Base-by-base conservation (phyloP, 2,888 invertebrate species). In the Mythimna albipuncta region DNA sequence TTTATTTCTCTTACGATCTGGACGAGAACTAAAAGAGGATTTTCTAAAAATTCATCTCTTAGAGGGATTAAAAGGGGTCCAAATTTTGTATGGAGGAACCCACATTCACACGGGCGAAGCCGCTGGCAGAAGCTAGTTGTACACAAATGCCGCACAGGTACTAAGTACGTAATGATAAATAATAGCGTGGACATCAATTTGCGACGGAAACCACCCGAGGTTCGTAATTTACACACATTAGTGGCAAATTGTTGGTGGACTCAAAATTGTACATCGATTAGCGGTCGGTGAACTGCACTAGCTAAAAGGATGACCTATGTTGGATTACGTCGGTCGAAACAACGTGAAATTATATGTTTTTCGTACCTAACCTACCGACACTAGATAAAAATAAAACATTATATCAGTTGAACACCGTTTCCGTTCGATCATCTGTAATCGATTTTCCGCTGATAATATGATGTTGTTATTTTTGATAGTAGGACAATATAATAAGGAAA, bases 261-360 rank as follows among this genome's bases (percentile, higher is more conserved):
- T 67, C 57, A 54, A 70, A 75, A 74, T 69, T 76, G 38, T 62
- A 64, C 52, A 58, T 79, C 59, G 76, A 83, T 81, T 84, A 81
- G 19, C 70, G 84, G 84, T 50, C 70, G 54, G 0, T 69, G 67
- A 71, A 84, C 81, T 66, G 0, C 32, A 67, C 66, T 55, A 68
- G 63, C 54, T 50, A 66, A 66, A 58, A 79, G 57, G 38, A 64
- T 69, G 81, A 84, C 69, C 58, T 71, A 69, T 62, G 38, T 13
- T 11, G 38, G 38, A n/a, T 11, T 16, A 58, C 57, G 47, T 80
- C 54, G 65, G 70, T 68, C 58, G 52, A n/a, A 71, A 72, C 38
- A 67, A 66, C 11, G 13, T 26, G 13, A 21, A 57, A 57, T 55
- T 35, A 44, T 11, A 38, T 26, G 26, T 26, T 26, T 26, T 26